phyloP scores from a whole-genome alignment of 2,113 vertebrate genomes.

The Naja naja region DNA sequence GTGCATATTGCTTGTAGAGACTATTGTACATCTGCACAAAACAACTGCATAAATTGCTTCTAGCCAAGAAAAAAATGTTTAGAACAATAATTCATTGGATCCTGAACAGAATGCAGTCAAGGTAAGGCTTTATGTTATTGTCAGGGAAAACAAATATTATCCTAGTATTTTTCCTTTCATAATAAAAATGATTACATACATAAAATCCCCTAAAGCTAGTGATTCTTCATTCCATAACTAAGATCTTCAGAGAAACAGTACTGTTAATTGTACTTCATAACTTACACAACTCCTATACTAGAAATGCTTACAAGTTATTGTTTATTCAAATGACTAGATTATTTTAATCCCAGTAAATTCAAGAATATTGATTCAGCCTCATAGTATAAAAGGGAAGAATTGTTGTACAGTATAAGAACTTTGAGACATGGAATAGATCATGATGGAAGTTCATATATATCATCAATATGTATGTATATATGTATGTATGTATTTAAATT shows the following conservation, averaged over 20 bases:
- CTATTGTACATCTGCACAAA: background rate
- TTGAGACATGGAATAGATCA: background rate
- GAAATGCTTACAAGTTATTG: background rate
- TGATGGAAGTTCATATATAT: background rate
- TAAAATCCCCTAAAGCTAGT: background rate
- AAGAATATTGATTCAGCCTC: background rate
- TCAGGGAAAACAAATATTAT: background rate
- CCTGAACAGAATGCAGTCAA: background rate
- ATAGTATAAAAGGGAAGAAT: background rate
- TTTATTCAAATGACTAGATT: background rate
- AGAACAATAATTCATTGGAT: background rate
- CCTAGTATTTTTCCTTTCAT: background rate
- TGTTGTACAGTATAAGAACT: background rate
- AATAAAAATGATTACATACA: background rate
- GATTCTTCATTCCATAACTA: constrained; percentile 5
- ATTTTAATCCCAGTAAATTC: background rate
- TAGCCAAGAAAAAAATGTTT: background rate
- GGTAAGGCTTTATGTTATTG: background rate
- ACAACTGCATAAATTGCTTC: background rate
- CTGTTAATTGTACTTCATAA: constrained; percentile 31
- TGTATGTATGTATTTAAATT: background rate
- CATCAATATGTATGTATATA: background rate
- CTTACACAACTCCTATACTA: constrained; percentile 4
- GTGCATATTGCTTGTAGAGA: background rate
- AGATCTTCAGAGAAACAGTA: constrained; percentile 27